Conservation (phyloP, 1,140 invertebrate genomes). For the Schmidtea mediterranea region DNA sequence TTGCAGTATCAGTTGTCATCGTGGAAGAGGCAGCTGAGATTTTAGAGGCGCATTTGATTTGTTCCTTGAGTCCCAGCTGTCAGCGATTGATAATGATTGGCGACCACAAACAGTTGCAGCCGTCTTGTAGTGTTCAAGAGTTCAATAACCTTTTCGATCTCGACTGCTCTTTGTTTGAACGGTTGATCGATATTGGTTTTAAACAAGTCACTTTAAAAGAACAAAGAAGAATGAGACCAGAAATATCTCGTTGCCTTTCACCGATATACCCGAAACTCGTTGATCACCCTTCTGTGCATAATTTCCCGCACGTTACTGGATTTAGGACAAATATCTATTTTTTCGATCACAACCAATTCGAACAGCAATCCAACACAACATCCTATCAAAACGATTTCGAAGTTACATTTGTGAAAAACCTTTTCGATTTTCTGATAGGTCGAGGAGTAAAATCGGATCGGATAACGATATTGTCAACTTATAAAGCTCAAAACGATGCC, state of each 20-base stretch:
- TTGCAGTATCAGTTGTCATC: not conserved
- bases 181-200: constrained; percentile 5
- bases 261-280: constrained; percentile 6
- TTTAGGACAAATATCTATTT: not conserved
- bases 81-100: constrained; percentile 7
- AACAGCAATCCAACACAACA: not conserved
- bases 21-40: constrained; percentile 8
- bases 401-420: not conserved
- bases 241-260: not conserved
- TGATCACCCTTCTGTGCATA: constrained; percentile 3
- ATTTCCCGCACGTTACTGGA: not conserved
- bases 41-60: constrained; percentile 3
- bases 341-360: not conserved
- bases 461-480: constrained; percentile 6
- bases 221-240: constrained; percentile 6
- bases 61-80: not conserved
- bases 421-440: constrained; percentile 3
- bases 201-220: not conserved
- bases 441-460: not conserved
- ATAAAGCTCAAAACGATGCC: not conserved
- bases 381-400: not conserved
- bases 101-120: constrained; percentile 7
- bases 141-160: constrained; percentile 1
- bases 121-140: not conserved
- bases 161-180: constrained; percentile 7